Conservation (phyloP, 2,113 vertebrate genomes). For the Prunella fulvescens region DNA sequence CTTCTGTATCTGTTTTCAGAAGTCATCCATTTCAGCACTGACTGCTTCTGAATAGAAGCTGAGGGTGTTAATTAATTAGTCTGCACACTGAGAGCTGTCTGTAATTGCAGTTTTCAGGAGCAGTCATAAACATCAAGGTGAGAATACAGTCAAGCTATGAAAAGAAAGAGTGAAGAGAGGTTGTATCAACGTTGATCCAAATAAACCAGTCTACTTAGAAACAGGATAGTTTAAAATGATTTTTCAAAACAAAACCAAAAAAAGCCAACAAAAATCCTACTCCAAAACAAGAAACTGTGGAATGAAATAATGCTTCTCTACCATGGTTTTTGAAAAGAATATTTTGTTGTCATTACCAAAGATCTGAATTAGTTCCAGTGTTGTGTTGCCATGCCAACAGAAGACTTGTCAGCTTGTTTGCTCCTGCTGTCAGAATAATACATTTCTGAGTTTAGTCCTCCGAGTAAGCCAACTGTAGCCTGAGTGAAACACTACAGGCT, state of each 20-base stretch:
- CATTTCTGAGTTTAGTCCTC: constrained; percentile 20
- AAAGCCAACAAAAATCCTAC: neutral
- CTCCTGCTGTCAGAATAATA: constrained; percentile 39
- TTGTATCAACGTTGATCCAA: neutral
- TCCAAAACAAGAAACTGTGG: neutral
- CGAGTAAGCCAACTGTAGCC: neutral
- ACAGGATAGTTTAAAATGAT: neutral
- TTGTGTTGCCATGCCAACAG: constrained; percentile 44
- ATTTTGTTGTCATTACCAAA: constrained; percentile 29
- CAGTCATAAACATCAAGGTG: neutral
- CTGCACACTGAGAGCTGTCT: neutral
- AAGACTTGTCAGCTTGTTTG: neutral
- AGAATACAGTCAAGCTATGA: neutral
- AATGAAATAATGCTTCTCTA: neutral
- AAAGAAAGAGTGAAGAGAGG: neutral
- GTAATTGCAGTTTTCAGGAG: neutral
- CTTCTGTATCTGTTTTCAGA: neutral
- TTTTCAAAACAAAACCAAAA: neutral
- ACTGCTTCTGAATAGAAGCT: neutral
- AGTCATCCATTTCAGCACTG: neutral
- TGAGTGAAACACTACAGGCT: neutral
- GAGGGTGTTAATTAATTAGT: constrained; percentile 17
- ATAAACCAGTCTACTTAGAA: neutral
- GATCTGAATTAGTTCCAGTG: constrained; percentile 35
- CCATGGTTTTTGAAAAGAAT: neutral